Percentiles rank a stretch among this genome's conserved stretches.
Conservation (phyloP, 2,888 invertebrate species). For the Drosophila histrio region DNA sequence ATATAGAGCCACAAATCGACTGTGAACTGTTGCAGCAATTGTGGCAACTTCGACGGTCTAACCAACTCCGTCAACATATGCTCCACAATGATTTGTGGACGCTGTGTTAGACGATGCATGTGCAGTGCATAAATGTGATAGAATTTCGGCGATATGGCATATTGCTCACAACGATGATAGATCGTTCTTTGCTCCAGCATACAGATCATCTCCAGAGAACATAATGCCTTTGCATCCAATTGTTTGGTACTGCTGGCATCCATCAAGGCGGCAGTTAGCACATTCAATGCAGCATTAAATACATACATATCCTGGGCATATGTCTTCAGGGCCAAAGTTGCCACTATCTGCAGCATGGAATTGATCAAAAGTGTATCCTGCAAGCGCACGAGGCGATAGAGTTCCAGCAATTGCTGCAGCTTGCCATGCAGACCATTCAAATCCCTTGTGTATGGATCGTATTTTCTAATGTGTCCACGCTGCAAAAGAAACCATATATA, state of each 20-base stretch:
- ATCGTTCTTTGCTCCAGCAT: conserved; percentile 13
- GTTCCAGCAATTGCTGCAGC: conserved; percentile 58
- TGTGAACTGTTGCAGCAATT: conserved; percentile 58
- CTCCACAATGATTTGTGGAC: conserved; percentile 53
- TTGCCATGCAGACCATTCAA: conserved; percentile 74
- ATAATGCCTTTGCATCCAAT: not conserved
- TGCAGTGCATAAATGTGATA: conserved; percentile 74
- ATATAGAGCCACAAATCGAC: conserved; percentile 75
- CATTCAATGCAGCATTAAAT: conserved; percentile 42
- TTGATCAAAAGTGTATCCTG: not conserved
- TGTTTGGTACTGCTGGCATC: conserved; percentile 1
- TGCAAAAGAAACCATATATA: not conserved
- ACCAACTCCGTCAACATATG: conserved; percentile 58
- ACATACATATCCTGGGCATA: conserved; percentile 41
- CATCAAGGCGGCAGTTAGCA: conserved; percentile 28
- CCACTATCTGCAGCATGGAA: conserved; percentile 14
- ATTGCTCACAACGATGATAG: conserved; percentile 43
- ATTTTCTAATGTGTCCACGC: no score
- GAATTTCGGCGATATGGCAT: conserved; percentile 73
- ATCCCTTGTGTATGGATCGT: conserved; percentile 26
- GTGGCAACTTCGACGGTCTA: conserved; percentile 22
- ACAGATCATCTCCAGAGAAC: not conserved
- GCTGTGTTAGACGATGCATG: conserved; percentile 66
- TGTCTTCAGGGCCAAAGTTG: not conserved
- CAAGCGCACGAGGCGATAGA: conserved; percentile 30